A percentile compares a stretch with the other conserved stretches of the same genome.
Evolutionary conservation across 1,140 invertebrate genomes (phyloP).

Genomic region (Macrocentrus cingulum): DNA sequence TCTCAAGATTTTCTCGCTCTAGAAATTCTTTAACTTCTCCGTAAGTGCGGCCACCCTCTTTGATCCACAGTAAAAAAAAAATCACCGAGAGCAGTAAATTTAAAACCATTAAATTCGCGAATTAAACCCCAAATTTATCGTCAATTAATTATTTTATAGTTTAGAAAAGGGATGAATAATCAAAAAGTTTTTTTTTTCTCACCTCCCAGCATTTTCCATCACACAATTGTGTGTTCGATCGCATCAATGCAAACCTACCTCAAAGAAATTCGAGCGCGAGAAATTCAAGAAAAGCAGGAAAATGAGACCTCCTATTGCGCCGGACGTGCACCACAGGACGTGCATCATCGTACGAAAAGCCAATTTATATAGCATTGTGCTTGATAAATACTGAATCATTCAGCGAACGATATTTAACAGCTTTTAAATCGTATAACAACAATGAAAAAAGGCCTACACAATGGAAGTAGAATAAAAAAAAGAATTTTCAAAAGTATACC

Average conservation of each 20-base stretch:
- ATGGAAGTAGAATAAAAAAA: neutral
- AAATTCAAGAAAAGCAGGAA: constrained; percentile 27
- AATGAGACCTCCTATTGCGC: constrained; percentile 43
- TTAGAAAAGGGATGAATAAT: too few species aligned
- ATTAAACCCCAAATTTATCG: too few species aligned
- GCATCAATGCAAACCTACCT: neutral
- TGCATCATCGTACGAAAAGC: constrained; percentile 34
- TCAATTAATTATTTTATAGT: too few species aligned
- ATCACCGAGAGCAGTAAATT: neutral
- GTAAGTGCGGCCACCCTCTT: constrained; percentile 3
- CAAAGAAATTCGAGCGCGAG: neutral
- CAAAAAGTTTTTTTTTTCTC: too few species aligned
- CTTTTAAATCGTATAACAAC: too few species aligned
- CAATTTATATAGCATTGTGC: constrained; percentile 50
- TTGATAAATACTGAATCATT: constrained; percentile 52
- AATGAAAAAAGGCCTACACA: constrained; percentile 26
- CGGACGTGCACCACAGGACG: constrained; percentile 33
- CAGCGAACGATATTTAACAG: constrained; percentile 46
- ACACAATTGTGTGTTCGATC: too few species aligned
- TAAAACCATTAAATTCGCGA: too few species aligned
- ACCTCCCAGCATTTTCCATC: too few species aligned
- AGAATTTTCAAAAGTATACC: neutral
- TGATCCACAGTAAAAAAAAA: neutral
- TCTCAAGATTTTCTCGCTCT: neutral
- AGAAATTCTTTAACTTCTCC: neutral